phyloP scores from a whole-genome alignment of 2,797 vertebrate genomes.

The Lagocephalus sceleratus region DNA sequence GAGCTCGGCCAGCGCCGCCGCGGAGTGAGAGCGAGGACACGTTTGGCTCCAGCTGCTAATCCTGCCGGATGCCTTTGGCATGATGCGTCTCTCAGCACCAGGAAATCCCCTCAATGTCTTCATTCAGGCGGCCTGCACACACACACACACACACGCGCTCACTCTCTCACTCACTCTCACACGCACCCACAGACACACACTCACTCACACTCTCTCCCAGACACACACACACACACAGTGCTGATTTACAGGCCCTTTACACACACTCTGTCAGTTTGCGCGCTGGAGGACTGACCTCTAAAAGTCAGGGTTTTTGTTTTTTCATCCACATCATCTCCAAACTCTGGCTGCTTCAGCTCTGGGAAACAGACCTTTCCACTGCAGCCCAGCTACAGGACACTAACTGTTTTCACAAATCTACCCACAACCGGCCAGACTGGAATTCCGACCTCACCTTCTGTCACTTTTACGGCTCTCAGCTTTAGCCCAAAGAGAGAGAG shows the following conservation, averaged over 20 bases:
- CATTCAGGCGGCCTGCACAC: conserved; percentile 51
- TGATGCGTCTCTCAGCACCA: conserved; percentile 71
- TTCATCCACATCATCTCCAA: conserved; percentile 1
- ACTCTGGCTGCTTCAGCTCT: conserved; percentile 3
- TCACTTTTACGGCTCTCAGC: conserved; percentile 35
- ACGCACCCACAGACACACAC: conserved; percentile 8
- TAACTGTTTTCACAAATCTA: conserved; percentile 17
- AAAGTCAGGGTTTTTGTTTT: conserved; percentile 14
- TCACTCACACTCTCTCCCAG: conserved; percentile 1
- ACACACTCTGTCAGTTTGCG: conserved; percentile 18
- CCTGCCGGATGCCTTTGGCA: conserved; percentile 71
- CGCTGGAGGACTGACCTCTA: conserved; percentile 6
- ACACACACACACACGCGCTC: conserved; percentile 26
- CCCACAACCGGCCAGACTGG: conserved; percentile 12
- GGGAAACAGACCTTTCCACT: background rate
- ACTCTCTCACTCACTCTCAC: conserved; percentile 9
- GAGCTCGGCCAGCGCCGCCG: conserved; percentile 32
- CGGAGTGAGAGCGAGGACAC: conserved; percentile 49
- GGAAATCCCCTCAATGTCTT: conserved; percentile 78
- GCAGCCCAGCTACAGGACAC: conserved; percentile 3
- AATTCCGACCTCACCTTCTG: conserved; percentile 32
- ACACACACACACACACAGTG: conserved; percentile 18
- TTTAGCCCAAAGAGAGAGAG: conserved; percentile 12
- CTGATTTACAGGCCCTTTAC: conserved; percentile 16
- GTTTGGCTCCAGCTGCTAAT: conserved; percentile 68